Percentiles rank a stretch among this genome's conserved stretches.
phyloP scores from a whole-genome alignment of 1,140 invertebrate genomes.

The Branchinecta lynchi region DNA sequence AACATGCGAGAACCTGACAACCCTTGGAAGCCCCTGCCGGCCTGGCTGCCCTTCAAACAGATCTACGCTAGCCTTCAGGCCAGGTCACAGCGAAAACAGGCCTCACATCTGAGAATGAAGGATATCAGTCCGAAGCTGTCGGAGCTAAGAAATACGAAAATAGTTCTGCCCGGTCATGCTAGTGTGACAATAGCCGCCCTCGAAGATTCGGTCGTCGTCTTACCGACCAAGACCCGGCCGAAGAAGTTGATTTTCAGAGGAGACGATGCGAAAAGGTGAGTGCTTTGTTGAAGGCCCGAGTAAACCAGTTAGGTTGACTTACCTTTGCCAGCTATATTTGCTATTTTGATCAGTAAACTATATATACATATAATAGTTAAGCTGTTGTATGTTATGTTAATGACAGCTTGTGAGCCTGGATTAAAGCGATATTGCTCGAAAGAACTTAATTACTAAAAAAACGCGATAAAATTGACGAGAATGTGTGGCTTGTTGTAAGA shows the following conservation, averaged over 20 bases:
- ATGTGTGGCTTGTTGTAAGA: no score
- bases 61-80: constrained; percentile 57
- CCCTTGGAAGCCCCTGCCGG: constrained; percentile 55
- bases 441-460: no score
- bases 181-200: constrained; percentile 60
- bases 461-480: no score
- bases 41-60: constrained; percentile 48
- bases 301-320: no score
- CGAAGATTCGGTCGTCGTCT: constrained; percentile 69
- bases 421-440: no score
- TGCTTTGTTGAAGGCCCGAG: constrained; percentile 15
- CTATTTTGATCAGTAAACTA: no score
- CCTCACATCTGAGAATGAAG: constrained; percentile 64
- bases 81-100: constrained; percentile 51
- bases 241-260: constrained; percentile 93
- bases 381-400: no score
- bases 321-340: no score
- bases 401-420: no score
- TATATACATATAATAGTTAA: no score
- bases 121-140: constrained; percentile 74
- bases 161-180: constrained; percentile 84
- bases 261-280: constrained; percentile 66
- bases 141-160: constrained; percentile 56
- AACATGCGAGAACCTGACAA: constrained; percentile 57
- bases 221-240: constrained; percentile 94